phyloP scores from a whole-genome alignment of 2,797 vertebrate genomes.

The Anguilla obscura region DNA sequence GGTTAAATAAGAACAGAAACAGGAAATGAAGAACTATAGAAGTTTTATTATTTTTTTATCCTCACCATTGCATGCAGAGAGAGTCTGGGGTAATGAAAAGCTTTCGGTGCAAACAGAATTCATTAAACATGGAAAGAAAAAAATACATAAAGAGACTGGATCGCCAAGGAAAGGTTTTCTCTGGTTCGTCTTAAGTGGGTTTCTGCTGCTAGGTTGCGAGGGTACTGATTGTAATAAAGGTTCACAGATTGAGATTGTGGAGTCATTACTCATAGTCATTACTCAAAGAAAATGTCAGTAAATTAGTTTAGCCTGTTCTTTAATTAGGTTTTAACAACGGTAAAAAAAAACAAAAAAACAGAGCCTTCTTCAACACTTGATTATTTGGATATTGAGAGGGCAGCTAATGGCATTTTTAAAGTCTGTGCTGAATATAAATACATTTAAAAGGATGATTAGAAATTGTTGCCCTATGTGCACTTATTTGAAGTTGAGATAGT shows the following conservation, averaged over 20 bases:
- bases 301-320: not conserved
- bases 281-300: slow-evolving; percentile 13
- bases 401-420: not conserved
- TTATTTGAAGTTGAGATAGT: not conserved
- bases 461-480: not conserved
- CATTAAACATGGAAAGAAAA: not conserved
- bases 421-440: not conserved
- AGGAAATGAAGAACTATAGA: not conserved
- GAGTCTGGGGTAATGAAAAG: not conserved
- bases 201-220: not conserved
- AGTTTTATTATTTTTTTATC: not conserved
- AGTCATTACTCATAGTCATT: slow-evolving; percentile 2
- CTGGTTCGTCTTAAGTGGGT: not conserved
- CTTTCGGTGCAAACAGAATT: not conserved
- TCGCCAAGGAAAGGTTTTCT: not conserved
- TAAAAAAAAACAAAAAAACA: not conserved
- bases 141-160: not conserved
- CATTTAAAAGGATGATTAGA: not conserved
- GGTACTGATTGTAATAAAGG: not conserved
- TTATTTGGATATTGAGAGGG: not conserved
- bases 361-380: not conserved
- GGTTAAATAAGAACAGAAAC: not conserved
- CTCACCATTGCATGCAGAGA: not conserved
- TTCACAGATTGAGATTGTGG: not conserved
- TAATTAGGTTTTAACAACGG: slow-evolving; percentile 11